A percentile compares a stretch with the other conserved stretches of the same genome.
Conservation (phyloP, 2,888 invertebrate genomes). For the Dysmachus trigonus region DNA sequence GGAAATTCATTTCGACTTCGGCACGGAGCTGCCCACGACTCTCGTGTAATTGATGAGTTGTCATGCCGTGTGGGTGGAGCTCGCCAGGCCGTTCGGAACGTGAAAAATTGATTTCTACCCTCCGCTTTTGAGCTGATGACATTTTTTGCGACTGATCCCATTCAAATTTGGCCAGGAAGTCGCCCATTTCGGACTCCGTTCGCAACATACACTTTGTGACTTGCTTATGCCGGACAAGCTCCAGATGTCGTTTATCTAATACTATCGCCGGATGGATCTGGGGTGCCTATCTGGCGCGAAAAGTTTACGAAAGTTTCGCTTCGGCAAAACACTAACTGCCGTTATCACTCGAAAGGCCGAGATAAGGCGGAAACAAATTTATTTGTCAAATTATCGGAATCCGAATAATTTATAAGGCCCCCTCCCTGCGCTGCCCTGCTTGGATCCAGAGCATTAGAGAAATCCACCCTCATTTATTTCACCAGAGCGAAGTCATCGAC, state of each 20-base stretch:
- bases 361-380: conserved; percentile 9
- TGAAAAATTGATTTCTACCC: conserved; percentile 22
- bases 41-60: conserved; percentile 40
- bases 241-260: conserved; percentile 9
- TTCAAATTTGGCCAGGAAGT: background rate
- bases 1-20: conserved; percentile 25
- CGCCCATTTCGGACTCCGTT: background rate
- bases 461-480: background rate
- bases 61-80: conserved; percentile 32
- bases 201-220: background rate
- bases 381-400: conserved; percentile 42
- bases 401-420: conserved; percentile 38
- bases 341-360: background rate
- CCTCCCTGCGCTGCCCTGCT: background rate
- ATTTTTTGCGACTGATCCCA: background rate
- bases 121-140: background rate
- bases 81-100: background rate
- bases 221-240: background rate
- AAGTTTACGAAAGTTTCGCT: conserved; percentile 14
- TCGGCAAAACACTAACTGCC: background rate
- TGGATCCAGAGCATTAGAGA: background rate
- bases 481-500: background rate
- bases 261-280: background rate
- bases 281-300: background rate
- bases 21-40: conserved; percentile 5